These are phyloP conservation scores for Eupithecia exiguata DNA, from an alignment of 2,888 invertebrate genomes.

Conservation along the genomic window DNA sequence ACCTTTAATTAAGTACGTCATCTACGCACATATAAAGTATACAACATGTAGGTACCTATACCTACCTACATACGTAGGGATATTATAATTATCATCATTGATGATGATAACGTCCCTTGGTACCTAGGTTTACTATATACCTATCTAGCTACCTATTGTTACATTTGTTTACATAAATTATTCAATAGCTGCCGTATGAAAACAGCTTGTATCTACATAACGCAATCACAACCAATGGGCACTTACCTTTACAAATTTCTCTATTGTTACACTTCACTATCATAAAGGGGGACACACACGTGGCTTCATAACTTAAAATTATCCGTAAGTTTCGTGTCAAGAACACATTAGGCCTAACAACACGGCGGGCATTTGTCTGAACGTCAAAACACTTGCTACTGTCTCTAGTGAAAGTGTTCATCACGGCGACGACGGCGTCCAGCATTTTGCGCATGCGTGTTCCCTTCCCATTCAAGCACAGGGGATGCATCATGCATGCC, in stretches of 20 bases:
- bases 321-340: slow-evolving; percentile 75
- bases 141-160: background rate
- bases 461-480: slow-evolving; percentile 42
- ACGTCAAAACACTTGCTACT: slow-evolving; percentile 77
- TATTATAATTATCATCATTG: no score
- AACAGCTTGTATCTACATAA: slow-evolving; percentile 41
- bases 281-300: slow-evolving; percentile 74
- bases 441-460: slow-evolving; percentile 77
- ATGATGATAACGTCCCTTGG: no score
- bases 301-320: slow-evolving; percentile 70
- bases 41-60: no score
- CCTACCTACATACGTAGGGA: no score
- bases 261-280: slow-evolving; percentile 68
- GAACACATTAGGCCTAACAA: slow-evolving; percentile 74
- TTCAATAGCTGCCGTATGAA: slow-evolving; percentile 39
- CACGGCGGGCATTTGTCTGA: slow-evolving; percentile 66
- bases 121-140: no score
- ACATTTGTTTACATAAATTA: slow-evolving; percentile 26
- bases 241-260: slow-evolving; percentile 65
- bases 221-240: slow-evolving; percentile 56
- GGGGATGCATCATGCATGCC: slow-evolving; percentile 51
- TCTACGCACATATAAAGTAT: no score
- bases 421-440: slow-evolving; percentile 66
- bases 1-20: no score
- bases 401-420: slow-evolving; percentile 71